Percentiles rank a stretch among this genome's conserved stretches.
Conservation (phyloP, 2,888 invertebrate genomes). For the Elysia crispata region DNA sequence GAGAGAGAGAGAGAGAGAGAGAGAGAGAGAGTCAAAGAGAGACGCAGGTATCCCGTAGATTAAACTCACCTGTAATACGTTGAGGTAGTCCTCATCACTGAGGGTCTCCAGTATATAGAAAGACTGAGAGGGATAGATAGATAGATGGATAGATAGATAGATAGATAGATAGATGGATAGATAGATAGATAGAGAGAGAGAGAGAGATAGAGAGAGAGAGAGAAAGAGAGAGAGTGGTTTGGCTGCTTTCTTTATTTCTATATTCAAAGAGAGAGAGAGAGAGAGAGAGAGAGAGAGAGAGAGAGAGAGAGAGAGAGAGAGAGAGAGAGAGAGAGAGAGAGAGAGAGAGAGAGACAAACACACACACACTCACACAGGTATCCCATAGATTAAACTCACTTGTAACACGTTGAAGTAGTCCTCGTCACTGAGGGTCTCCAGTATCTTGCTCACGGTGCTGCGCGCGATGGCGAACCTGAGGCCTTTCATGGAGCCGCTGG, state of each 20-base stretch:
- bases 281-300: too few relatives aligned
- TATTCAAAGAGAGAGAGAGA: too few relatives aligned
- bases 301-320: neutral
- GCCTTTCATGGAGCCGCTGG: slow-evolving; percentile 98
- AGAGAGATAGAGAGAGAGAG: too few relatives aligned
- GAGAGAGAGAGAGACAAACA: neutral
- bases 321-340: neutral
- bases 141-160: too few relatives aligned
- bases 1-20: neutral
- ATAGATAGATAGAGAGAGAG: too few relatives aligned
- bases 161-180: too few relatives aligned
- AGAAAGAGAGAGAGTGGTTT: too few relatives aligned
- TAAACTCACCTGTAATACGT: slow-evolving; percentile 84
- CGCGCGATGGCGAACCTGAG: slow-evolving; percentile 92
- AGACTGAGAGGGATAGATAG: too few relatives aligned
- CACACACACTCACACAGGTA: too few relatives aligned
- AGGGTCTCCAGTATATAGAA: slow-evolving; percentile 94
- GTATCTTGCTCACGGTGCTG: slow-evolving; percentile 90
- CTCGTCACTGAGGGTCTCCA: slow-evolving; percentile 97
- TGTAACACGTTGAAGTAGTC: slow-evolving; percentile 96
- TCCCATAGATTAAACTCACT: slow-evolving; percentile 75
- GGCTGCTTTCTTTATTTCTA: too few relatives aligned
- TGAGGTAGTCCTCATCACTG: slow-evolving; percentile 98
- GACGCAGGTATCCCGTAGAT: neutral
- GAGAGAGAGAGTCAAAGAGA: neutral